Conservation (phyloP, 2,888 invertebrate genomes). For the Polymixis lichenea region DNA sequence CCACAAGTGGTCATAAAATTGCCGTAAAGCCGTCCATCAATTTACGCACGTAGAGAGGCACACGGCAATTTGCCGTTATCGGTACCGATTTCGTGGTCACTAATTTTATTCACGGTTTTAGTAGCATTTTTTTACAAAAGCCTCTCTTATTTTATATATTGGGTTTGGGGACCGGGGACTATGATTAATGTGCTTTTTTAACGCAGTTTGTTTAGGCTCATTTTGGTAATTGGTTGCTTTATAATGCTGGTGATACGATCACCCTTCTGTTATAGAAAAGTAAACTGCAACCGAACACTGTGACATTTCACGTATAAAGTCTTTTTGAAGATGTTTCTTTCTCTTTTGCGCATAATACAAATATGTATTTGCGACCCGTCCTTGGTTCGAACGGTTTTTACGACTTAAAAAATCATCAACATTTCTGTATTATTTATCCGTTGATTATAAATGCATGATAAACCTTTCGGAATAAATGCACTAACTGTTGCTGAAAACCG, state of each 20-base stretch:
- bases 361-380: too few species aligned
- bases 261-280: background rate
- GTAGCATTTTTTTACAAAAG: slow-evolving; percentile 17
- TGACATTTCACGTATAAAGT: background rate
- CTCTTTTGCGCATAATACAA: too few species aligned
- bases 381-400: too few species aligned
- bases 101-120: slow-evolving; percentile 48
- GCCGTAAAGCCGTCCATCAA: slow-evolving; percentile 49
- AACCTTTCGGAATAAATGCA: too few species aligned
- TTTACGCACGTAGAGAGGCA: slow-evolving; percentile 35
- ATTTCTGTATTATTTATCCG: too few species aligned
- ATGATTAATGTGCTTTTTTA: slow-evolving; percentile 28
- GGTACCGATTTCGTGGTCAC: slow-evolving; percentile 33
- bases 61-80: slow-evolving; percentile 31
- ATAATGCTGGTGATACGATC: slow-evolving; percentile 3
- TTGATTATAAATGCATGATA: too few species aligned
- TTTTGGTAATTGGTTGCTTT: slow-evolving; percentile 28
- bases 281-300: background rate
- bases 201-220: slow-evolving; percentile 30
- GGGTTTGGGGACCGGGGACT: background rate
- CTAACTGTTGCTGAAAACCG: too few species aligned
- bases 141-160: slow-evolving; percentile 33
- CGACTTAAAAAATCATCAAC: too few species aligned
- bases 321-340: background rate
- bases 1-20: slow-evolving; percentile 55